A percentile compares a stretch with the other conserved stretches of the same genome.
These are phyloP conservation scores for Sceliomorpha sp. DNA, from an alignment of 2,888 invertebrate genomes.

Conservation along the genomic window DNA sequence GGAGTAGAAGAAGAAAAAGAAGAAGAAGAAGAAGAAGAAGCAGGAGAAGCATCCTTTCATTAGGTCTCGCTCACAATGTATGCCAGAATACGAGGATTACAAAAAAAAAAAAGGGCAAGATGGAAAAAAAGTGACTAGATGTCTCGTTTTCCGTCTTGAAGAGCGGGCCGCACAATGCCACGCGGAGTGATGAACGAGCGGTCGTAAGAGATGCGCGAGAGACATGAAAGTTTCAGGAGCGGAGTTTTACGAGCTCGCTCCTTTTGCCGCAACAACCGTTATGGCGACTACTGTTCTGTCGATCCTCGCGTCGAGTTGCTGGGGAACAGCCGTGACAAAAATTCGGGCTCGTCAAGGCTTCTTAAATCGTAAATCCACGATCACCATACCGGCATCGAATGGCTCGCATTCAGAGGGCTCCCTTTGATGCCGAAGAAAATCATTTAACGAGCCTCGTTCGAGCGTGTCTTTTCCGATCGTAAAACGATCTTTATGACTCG, in stretches of 20 bases:
- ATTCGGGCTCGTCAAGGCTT: constrained; percentile 27
- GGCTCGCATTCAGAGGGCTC: constrained; percentile 1
- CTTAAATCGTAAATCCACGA: constrained; percentile 41
- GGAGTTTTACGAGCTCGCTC: constrained; percentile 44
- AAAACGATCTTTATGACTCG: constrained; percentile 44
- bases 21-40: no score
- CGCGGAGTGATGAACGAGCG: background rate
- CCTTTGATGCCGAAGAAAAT: constrained; percentile 31
- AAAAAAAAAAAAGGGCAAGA: no score
- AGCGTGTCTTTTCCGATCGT: constrained; percentile 43
- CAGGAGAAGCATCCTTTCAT: no score
- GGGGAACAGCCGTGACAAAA: constrained; percentile 16
- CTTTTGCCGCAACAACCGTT: no score
- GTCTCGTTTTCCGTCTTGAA: no score
- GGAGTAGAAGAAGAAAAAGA: no score
- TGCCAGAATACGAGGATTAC: no score
- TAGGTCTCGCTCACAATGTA: no score
- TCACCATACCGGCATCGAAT: constrained; percentile 30
- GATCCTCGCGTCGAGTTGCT: constrained; percentile 42
- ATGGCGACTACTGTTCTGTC: constrained; percentile 8
- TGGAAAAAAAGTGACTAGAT: no score
- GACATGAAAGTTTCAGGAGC: constrained; percentile 27
- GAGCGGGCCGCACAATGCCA: constrained; percentile 15
- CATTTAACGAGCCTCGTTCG: constrained; percentile 38
- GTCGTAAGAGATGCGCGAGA: constrained; percentile 25